Percentiles rank a stretch among this genome's conserved stretches.
Conservation (phyloP, 2,888 invertebrate genomes). For the Poecilus cupreus region DNA sequence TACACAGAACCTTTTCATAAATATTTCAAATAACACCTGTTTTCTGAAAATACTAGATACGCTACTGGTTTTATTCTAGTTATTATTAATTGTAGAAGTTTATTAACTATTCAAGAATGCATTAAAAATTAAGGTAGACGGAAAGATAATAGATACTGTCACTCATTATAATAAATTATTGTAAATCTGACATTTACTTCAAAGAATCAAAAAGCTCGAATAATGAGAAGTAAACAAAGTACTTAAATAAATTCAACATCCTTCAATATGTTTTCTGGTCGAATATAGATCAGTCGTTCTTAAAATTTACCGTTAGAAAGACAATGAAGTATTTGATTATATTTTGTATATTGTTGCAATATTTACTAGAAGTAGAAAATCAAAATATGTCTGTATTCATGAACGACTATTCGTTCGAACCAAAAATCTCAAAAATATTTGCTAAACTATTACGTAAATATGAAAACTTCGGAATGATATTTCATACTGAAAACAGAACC, state of each 20-base stretch:
- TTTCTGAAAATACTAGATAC: too few species aligned
- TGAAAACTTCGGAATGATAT: slow-evolving; percentile 37
- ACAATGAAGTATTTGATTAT: slow-evolving; percentile 35
- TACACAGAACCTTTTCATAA: too few species aligned
- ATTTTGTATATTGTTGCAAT: background rate
- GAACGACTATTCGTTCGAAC: slow-evolving; percentile 11
- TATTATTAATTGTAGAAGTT: slow-evolving; percentile 18
- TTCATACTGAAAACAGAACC: slow-evolving; percentile 26
- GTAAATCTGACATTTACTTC: slow-evolving; percentile 5
- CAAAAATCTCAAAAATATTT: slow-evolving; percentile 39
- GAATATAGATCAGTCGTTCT: too few species aligned
- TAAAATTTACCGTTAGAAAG: too few species aligned
- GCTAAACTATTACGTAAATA: slow-evolving; percentile 31
- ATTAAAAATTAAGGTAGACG: background rate
- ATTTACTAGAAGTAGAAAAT: slow-evolving; percentile 8
- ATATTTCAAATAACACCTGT: too few species aligned
- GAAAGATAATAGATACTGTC: slow-evolving; percentile 32
- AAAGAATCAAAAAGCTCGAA: slow-evolving; percentile 17
- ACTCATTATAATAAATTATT: slow-evolving; percentile 13
- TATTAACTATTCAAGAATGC: slow-evolving; percentile 3
- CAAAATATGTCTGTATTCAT: slow-evolving; percentile 29
- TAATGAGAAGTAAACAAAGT: slow-evolving; percentile 50
- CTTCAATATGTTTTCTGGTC: background rate
- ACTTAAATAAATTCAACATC: background rate
- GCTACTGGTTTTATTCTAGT: too few species aligned